These are phyloP conservation scores for Microtus pennsylvanicus DNA, from an alignment of 2,113 vertebrate species.

Conservation along the genomic window DNA sequence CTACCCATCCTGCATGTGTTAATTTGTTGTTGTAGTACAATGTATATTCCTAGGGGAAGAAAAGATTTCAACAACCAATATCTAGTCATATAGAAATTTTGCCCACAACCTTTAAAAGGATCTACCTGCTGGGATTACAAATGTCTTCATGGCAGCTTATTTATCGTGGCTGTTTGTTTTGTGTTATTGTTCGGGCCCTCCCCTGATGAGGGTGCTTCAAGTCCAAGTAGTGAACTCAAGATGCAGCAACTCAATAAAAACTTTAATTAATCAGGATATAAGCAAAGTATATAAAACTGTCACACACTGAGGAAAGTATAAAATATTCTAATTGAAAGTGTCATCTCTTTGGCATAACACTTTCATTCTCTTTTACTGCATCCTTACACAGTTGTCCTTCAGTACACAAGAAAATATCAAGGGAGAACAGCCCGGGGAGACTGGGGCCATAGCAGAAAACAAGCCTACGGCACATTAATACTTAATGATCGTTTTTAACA, in stretches of 20 bases:
- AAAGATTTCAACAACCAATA: slow-evolving; percentile 44
- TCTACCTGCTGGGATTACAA: neutral
- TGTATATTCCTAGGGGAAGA: slow-evolving; percentile 25
- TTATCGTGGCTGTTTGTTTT: slow-evolving; percentile 29
- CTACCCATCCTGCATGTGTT: neutral
- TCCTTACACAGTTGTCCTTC: slow-evolving; percentile 13
- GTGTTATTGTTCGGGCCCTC: slow-evolving; percentile 1
- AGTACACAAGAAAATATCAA: neutral
- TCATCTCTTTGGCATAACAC: slow-evolving; percentile 61
- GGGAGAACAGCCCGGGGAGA: neutral
- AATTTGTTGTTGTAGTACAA: neutral
- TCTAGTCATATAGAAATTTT: slow-evolving; percentile 59
- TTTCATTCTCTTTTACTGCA: slow-evolving; percentile 37
- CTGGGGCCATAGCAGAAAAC: neutral
- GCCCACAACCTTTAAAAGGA: slow-evolving; percentile 48
- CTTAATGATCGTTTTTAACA: neutral
- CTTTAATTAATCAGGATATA: slow-evolving; percentile 73
- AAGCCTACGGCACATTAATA: neutral
- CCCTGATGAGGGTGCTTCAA: slow-evolving; percentile 50
- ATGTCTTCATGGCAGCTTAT: slow-evolving; percentile 22
- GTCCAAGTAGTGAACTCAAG: slow-evolving; percentile 55
- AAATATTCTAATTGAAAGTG: slow-evolving; percentile 76
- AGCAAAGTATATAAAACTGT: slow-evolving; percentile 66
- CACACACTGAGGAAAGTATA: slow-evolving; percentile 54
- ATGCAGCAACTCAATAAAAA: slow-evolving; percentile 69